A percentile compares a stretch with the other conserved stretches of the same genome.
Evolutionary conservation across 2,113 vertebrate species (phyloP).

Genomic region (Tursiops truncatus): DNA sequence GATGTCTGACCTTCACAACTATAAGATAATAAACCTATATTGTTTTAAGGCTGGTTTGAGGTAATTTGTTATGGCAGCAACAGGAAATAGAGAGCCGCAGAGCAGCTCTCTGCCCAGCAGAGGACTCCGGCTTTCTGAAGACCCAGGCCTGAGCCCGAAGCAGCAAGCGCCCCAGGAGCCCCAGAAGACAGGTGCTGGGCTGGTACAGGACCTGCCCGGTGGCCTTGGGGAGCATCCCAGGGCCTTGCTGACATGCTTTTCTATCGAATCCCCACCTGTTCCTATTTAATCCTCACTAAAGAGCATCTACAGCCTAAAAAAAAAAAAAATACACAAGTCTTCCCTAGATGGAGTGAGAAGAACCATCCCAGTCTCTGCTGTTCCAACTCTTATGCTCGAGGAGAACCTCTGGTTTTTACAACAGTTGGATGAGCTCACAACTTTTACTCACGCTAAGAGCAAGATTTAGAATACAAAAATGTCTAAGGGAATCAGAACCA

Average conservation of each 20-base stretch:
- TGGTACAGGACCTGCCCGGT: neutral
- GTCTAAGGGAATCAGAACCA: neutral
- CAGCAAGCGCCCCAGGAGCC: neutral
- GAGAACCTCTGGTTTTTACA: neutral
- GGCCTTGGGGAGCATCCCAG: neutral
- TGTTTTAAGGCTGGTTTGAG: neutral
- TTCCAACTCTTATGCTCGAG: neutral
- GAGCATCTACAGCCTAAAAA: neutral
- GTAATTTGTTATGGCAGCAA: too few relatives aligned
- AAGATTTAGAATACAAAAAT: neutral
- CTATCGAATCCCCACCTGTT: neutral
- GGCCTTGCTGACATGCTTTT: neutral
- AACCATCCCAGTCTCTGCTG: too few relatives aligned
- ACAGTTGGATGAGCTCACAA: neutral
- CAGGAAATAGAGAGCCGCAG: neutral
- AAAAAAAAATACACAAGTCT: neutral
- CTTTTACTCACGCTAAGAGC: neutral
- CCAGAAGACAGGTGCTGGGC: neutral
- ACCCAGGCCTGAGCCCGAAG: neutral
- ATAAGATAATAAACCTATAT: neutral
- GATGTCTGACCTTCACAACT: neutral
- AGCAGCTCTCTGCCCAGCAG: neutral
- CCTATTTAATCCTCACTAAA: conserved; percentile 45
- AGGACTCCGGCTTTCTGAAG: neutral
- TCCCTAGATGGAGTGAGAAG: neutral